Base-by-base conservation (phyloP, 2,888 invertebrate species). In the Acleris sparsana region DNA sequence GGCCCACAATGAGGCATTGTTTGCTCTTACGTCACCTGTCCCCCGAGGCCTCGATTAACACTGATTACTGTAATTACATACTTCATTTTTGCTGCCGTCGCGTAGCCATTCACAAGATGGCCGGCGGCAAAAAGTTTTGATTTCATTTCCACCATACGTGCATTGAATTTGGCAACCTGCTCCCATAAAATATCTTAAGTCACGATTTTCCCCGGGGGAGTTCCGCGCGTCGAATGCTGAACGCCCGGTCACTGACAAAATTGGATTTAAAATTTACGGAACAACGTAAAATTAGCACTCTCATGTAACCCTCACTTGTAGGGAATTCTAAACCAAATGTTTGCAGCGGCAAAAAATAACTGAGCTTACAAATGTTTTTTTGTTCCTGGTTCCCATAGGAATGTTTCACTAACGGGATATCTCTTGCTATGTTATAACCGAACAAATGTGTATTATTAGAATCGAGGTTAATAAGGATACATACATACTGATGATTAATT, bases 51-150 rank as follows among this genome's bases (percentile, higher is more conserved):
- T 78, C 79, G 80, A 85, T 86, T 85, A 81, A 82, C 80, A 74
- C 73, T 84, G 82, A 85, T 87, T 85, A 82, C 77, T 73, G 77
- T 82, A 80, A 87, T 85, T 86, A 83, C 73, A 75, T 73, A 71
- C 71, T 75, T 77, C 73, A 72, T 81, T 82, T 73, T 73, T 75
- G 69, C 68, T 67, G 62, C 61, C 69, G 55, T 72, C 75, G 70
- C 74, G 70, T 68, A 61, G 69, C 48, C 60, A 70, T 72, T 67
- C 49, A 18, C 46, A 20, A 61, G 18, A 43, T 16, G 55, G 60
- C 57, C 62, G 57, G 62, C 64, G 52, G 60, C 65, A 62, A 67
- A 68, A 69, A 53, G 16, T 60, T 67, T 62, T 62, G 33, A 69
- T 63, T 70, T 68, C 62, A 25, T 60, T 69, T 63, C 62, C 65